Evolutionary conservation across 2,113 vertebrate species (phyloP), one percentile per base, ranked within the genome.

Genomic region (Pogona vitticeps): DNA sequence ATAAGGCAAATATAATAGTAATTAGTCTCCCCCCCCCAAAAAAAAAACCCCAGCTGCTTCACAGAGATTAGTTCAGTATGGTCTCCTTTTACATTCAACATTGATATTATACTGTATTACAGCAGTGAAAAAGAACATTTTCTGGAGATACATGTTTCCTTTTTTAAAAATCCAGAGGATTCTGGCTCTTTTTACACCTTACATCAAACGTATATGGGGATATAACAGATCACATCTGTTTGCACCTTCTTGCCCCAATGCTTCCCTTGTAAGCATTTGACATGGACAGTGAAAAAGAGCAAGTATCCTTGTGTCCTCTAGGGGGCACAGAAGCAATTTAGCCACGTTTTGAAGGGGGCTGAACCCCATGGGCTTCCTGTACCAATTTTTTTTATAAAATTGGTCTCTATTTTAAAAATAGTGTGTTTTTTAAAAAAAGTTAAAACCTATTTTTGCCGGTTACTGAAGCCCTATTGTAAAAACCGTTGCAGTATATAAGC

Each of bases 1-100:
- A 91, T 77, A 89, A 65, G 42, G 72, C 81, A 89, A 91, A 91
- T 90, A 21, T 87, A 93, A 80, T 75, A 86, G 78, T 65, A 90
- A 93, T 88, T 86, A 78, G 89, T 91, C 86, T 91, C 92, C 76
- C 68, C 13, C 8, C 65, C 8, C 63, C 20, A 80, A 68, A 92
- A 92, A 76, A 67, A 26, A 68, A 31, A 63, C 6, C 18, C 20
- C 80, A 83, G 61, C 58, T 88, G 23, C 78, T 92, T 92, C 86
- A 77, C 20, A 77, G 83, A 86, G 67, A 88, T 91, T 86, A 91
- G 72, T 58, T 89, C 67, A 1, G 58, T 86, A 88, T 93, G 86
- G 59, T 33, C 28, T 17, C 86, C 7, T 70, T 90, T 92, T 65
- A 78, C 6, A 58, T 33, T 83, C 77, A 76, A n/a, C 10, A 72